A percentile compares a stretch with the other conserved stretches of the same genome.
Evolutionary conservation across 2,113 vertebrate genomes (phyloP).

Genomic region (Psittacus erithacus): DNA sequence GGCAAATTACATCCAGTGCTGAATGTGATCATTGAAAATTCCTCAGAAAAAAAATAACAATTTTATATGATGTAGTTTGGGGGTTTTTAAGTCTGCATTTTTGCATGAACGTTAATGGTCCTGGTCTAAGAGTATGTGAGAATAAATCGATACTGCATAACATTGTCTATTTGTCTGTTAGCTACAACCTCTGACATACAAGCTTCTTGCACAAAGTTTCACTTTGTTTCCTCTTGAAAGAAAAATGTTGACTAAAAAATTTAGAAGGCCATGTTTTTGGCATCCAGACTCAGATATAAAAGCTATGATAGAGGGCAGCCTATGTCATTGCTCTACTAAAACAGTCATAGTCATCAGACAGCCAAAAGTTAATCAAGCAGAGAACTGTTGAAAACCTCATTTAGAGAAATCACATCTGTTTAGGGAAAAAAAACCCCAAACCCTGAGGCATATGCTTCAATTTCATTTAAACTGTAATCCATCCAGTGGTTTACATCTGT

Average conservation of each 20-base stretch:
- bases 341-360: neutral
- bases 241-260: neutral
- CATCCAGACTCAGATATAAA: neutral
- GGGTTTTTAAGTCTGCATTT: neutral
- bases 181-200: neutral
- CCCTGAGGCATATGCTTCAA: neutral
- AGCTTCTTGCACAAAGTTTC: neutral
- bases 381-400: conserved; percentile 38
- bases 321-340: neutral
- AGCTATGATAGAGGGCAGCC: neutral
- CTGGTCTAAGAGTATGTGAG: neutral
- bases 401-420: conserved; percentile 40
- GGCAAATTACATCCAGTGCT: neutral
- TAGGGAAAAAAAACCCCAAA: neutral
- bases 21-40: neutral
- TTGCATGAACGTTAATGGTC: neutral
- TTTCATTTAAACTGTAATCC: conserved; percentile 28
- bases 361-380: conserved; percentile 32
- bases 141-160: neutral
- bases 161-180: neutral
- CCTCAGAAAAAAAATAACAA: neutral
- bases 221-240: neutral
- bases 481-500: conserved; percentile 31
- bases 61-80: neutral
- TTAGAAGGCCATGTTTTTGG: neutral